Evolutionary conservation across 2,797 vertebrate species (phyloP).

Genomic region (Ceyx erithaca): DNA sequence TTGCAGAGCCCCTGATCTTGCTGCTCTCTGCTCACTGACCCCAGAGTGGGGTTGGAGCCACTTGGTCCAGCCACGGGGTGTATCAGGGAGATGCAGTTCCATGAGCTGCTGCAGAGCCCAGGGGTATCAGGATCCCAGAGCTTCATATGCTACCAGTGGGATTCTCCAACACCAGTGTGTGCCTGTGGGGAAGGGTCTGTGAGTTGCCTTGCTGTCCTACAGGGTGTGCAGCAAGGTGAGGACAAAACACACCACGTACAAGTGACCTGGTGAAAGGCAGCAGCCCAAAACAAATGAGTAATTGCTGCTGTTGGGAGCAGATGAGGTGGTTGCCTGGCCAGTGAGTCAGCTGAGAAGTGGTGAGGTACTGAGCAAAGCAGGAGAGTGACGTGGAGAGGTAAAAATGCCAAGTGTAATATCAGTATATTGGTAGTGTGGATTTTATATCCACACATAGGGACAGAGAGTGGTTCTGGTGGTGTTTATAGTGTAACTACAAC

Average conservation of each 20-base stretch:
- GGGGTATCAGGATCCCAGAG: background rate
- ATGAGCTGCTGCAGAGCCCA: background rate
- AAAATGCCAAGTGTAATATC: background rate
- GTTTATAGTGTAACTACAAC: accelerated
- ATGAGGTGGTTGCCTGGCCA: background rate
- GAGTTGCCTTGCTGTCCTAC: accelerated
- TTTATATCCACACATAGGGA: background rate
- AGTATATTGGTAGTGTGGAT: background rate
- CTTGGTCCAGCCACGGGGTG: background rate
- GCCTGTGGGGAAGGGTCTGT: background rate
- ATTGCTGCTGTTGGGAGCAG: background rate
- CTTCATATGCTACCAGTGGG: accelerated
- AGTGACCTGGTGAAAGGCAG: background rate
- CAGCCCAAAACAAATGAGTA: background rate
- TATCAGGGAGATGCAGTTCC: background rate
- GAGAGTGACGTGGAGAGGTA: background rate
- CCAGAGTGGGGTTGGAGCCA: background rate
- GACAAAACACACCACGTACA: background rate
- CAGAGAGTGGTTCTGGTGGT: background rate
- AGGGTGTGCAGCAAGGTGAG: background rate
- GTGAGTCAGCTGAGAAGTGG: background rate
- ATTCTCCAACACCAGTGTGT: accelerated
- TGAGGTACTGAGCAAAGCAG: background rate
- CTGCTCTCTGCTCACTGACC: background rate
- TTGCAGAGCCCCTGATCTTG: background rate